Conservation (phyloP, 2,888 invertebrate species). For the Cosmia trapezina region DNA sequence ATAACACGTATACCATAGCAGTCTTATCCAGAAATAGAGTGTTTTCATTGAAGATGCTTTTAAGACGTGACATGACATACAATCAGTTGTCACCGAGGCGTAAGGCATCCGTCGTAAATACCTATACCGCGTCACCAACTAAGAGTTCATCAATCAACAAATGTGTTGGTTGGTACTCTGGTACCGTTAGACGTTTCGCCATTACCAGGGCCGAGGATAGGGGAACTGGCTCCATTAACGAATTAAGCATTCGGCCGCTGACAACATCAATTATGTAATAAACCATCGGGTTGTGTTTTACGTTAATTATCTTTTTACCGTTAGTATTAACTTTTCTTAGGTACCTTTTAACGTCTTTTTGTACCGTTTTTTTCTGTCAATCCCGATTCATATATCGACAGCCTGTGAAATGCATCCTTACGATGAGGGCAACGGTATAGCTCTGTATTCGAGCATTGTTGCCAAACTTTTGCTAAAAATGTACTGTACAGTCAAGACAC, state of each 20-base stretch:
- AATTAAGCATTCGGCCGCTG: conserved; percentile 69
- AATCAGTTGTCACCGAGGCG: conserved; percentile 46
- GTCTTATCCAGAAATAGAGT: conserved; percentile 43
- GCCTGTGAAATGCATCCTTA: conserved; percentile 30
- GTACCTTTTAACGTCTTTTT: conserved; percentile 32
- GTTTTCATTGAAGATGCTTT: conserved; percentile 44
- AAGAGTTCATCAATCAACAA: conserved; percentile 69
- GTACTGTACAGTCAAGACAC: conserved; percentile 32
- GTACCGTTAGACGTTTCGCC: conserved; percentile 71
- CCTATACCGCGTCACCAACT: conserved; percentile 57
- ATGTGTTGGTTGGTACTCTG: conserved; percentile 59
- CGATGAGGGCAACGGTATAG: conserved; percentile 4
- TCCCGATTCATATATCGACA: conserved; percentile 16
- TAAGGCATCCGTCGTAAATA: conserved; percentile 53
- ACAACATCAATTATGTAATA: conserved; percentile 71
- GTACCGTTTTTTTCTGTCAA: conserved; percentile 29
- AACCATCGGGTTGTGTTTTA: conserved; percentile 65
- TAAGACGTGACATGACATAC: conserved; percentile 59
- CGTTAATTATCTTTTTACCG: conserved; percentile 70
- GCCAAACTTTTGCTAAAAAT: conserved; percentile 31
- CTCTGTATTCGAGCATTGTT: conserved; percentile 19
- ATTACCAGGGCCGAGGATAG: conserved; percentile 65
- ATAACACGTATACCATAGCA: conserved; percentile 4
- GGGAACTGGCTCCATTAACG: conserved; percentile 71
- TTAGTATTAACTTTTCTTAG: conserved; percentile 62